Evolutionary conservation across 2,797 vertebrate genomes (phyloP).

Genomic region (Erithacus rubecula): DNA sequence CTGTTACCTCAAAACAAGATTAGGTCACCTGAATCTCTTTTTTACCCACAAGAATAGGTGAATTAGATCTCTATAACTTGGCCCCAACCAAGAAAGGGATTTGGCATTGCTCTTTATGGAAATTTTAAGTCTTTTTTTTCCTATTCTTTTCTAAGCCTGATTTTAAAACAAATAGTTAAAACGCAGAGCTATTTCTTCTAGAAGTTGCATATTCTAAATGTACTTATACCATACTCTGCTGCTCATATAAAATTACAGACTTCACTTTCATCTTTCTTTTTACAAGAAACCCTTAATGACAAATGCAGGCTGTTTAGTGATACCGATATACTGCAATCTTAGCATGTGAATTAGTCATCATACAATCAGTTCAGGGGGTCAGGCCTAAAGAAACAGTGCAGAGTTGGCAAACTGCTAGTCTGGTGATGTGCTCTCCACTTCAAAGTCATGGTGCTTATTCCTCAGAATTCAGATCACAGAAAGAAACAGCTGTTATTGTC

Average conservation of each 20-base stretch:
- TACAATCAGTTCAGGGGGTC: constrained; percentile 85
- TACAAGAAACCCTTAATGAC: constrained; percentile 82
- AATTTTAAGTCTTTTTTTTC: not conserved
- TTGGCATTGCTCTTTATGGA: constrained; percentile 9
- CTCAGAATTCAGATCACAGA: constrained; percentile 74
- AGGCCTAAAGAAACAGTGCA: constrained; percentile 83
- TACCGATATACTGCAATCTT: constrained; percentile 80
- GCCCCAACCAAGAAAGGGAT: not conserved
- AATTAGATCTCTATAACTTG: not conserved
- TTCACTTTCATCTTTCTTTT: constrained; percentile 83
- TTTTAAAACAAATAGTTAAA: constrained; percentile 65
- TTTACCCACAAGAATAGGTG: not conserved
- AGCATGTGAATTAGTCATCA: constrained; percentile 87
- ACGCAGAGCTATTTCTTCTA: constrained; percentile 60
- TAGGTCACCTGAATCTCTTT: not conserved
- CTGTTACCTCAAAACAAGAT: not conserved
- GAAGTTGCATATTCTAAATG: constrained; percentile 69
- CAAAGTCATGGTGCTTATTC: constrained; percentile 76
- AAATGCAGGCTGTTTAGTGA: constrained; percentile 80
- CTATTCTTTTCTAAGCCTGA: not conserved
- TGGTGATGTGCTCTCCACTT: constrained; percentile 77
- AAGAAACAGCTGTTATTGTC: constrained; percentile 83
- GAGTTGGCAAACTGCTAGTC: constrained; percentile 76
- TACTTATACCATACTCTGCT: constrained; percentile 67
- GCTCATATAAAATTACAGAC: constrained; percentile 78